Evolutionary conservation across 1,140 invertebrate species (phyloP), one percentile per base, ranked within the genome.

Genomic region (Dinothrombium tinctorium): DNA sequence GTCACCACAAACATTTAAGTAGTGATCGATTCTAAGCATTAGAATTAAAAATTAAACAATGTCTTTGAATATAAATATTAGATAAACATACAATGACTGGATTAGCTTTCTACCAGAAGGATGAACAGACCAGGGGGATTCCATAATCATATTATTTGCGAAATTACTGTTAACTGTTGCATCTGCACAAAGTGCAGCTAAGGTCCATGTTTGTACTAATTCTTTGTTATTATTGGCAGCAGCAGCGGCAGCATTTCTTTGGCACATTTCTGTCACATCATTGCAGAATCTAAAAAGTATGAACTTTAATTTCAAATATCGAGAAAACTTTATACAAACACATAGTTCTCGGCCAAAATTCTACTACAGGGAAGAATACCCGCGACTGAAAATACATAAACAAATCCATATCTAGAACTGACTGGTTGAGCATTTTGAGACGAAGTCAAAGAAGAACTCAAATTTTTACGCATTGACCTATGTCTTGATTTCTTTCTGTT

Each of bases 71-170:
- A 44, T 41, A 48, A 17, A 42, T 44, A 15, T 66, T 73, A 69
- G 61, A 84, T n/a, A n/a, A n/a, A n/a, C n/a, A n/a, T n/a, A n/a
- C 74, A 90, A 60, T 4, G 76, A 75, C 53, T 84, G 73, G 40
- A 90, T 68, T 43, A 90, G 56, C 50, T 72, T 71, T 54, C 74
- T 72, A 45, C 82, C 82, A 52, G 89, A 79, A 4, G 86, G 82
- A 67, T 84, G 76, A 15, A 65, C 56, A 8, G 69, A 63, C 73
- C 77, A 82, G 24, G 71, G 69, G 48, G 69, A 65, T 17, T 32
- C 39, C 11, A 36, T 19, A 4, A 15, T 11, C 4, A 23, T 12
- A 42, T 28, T 41, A 7, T 42, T 41, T 22, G 32, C n/a, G 28
- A 37, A 23, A 31, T 12, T 11, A 29, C 8, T 2, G 22, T 41